These are phyloP conservation scores for Oryzias woworae DNA, from an alignment of 2,113 vertebrate species.

Conservation along the genomic window DNA sequence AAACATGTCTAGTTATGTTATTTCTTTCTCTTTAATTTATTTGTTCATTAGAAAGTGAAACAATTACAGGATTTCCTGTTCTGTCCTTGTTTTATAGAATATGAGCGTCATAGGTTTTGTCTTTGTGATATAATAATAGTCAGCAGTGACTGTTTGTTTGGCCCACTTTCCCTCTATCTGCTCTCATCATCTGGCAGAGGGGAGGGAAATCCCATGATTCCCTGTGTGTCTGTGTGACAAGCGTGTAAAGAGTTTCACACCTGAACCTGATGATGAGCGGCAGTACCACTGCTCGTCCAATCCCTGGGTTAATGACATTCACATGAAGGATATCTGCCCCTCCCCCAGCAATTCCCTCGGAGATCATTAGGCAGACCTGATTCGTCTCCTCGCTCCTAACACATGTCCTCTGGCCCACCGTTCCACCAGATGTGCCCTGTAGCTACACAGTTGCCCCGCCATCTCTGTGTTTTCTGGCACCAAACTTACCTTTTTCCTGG, in stretches of 20 bases:
- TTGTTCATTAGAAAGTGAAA: conserved; percentile 36
- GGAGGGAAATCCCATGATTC: conserved; percentile 62
- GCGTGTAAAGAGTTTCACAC: conserved; percentile 54
- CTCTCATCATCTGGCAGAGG: conserved; percentile 63
- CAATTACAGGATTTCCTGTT: conserved; percentile 68
- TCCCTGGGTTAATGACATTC: conserved; percentile 61
- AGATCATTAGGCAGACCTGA: conserved; percentile 69
- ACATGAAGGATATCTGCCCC: conserved; percentile 63
- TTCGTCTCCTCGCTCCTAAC: conserved; percentile 64
- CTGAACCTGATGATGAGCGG: conserved; percentile 65
- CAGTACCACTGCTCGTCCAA: conserved; percentile 31
- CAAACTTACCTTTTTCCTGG: conserved; percentile 38
- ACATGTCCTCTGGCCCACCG: conserved; percentile 51
- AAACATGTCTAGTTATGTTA: conserved; percentile 19
- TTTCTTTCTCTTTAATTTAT: conserved; percentile 6
- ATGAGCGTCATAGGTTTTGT: conserved; percentile 35
- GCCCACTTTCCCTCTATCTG: conserved; percentile 68
- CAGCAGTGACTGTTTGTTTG: conserved; percentile 65
- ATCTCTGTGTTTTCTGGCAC: conserved; percentile 57
- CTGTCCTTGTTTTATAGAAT: conserved; percentile 21
- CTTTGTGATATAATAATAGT: conserved; percentile 59
- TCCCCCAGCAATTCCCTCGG: conserved; percentile 46
- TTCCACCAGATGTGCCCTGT: conserved; percentile 72
- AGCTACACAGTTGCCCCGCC: conserved; percentile 46
- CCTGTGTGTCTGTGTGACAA: conserved; percentile 28